Base-by-base conservation (phyloP, 2,888 invertebrate genomes). In the Sphaerophoria rueppellii region DNA sequence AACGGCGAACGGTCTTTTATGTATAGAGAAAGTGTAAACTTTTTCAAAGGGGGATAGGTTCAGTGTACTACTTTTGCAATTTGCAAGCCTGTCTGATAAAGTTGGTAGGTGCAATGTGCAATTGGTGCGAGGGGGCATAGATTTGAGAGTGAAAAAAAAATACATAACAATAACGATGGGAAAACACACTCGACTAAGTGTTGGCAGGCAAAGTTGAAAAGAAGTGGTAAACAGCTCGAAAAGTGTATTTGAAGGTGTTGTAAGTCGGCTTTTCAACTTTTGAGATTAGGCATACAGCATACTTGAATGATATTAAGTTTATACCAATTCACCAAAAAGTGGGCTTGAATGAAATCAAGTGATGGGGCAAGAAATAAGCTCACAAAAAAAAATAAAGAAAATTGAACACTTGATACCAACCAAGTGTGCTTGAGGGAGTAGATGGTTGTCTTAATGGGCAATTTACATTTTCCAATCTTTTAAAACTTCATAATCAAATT, bases 161-260 rank as follows among this genome's bases (percentile, higher is more conserved):
- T 4, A 9, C 14, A 73, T 11, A 52, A 7, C 32, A 61, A 11
- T 11, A 4, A 61, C 35, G 24, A 24, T 24, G 24, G 69, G 34
- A 58, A 70, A 71, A 70, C 65, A 72, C 57, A 72, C 83, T 72
- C 79, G 43, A 72, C 71, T 60, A 79, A 71, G 78, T 75, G 79
- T 57, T 78, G 69, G 73, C 40, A 82, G 82, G 43, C 24, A 79
- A 74, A 82, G 63, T 70, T 82, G 67, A 71, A 83, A 74, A 79
- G 70, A 70, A 85, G 80, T 80, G 85, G 80, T 83, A 80, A 85
- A 85, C 75, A 70, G 72, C 76, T 63, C 58, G 50, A 71, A 50
- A 72, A 76, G 76, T 72, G 69, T 37, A 50, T 70, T 76, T 72
- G 70, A 73, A 85, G 85, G 85, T 80, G 80, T 85, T 73, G 67